Base-by-base conservation (phyloP, 2,888 invertebrate genomes). In the Noctua janthina region DNA sequence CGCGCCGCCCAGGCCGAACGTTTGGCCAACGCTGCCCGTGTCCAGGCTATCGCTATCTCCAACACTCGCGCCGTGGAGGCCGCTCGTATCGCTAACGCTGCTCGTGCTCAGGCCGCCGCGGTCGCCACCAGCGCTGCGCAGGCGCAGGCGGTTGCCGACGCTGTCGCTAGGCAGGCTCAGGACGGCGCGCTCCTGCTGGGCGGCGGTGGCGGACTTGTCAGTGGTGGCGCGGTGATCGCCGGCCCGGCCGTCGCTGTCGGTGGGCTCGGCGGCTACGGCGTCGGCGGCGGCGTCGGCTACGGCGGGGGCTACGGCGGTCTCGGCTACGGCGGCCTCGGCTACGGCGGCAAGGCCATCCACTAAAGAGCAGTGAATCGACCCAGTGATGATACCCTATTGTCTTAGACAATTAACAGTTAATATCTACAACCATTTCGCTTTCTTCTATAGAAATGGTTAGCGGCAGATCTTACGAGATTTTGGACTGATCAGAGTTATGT, bases 21-120 rank as follows among this genome's bases (percentile, higher is more conserved):
- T 17, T 87, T 94, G 20, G 96, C 96, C 15, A 95, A 96, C 82
- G 96, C 96, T 15, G 96, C 96, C 15, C 96, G 96, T 69, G 94
- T 94, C 15, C 96, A 96, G 81, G 96, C 96, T 66, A 93, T 96
- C 77, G 95, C 96, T 29, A 96, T 96, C 86, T 94, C 96, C 49
- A 96, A 96, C 91, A 93, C 96, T 15, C 95, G 96, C 64, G 95
- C 96, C 11, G 93, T 95, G 2, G 96, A 96, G 87, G 96, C 96
- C 0, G 93, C 96, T 4, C 95, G 96, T 59, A 96, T 96, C 76
- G 96, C 96, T 73, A 84, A 86, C 74, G 92, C 92, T 15, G 92
- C 91, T 71, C 91, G 91, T 64, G 91, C 90, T 56, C 91, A 91
- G 78, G 84, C 91, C 73, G 79, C 87, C 51, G 89, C 91, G 15